These are phyloP conservation scores for Halcyon smyrnensis DNA, from an alignment of 2,797 vertebrate genomes.

Conservation along the genomic window DNA sequence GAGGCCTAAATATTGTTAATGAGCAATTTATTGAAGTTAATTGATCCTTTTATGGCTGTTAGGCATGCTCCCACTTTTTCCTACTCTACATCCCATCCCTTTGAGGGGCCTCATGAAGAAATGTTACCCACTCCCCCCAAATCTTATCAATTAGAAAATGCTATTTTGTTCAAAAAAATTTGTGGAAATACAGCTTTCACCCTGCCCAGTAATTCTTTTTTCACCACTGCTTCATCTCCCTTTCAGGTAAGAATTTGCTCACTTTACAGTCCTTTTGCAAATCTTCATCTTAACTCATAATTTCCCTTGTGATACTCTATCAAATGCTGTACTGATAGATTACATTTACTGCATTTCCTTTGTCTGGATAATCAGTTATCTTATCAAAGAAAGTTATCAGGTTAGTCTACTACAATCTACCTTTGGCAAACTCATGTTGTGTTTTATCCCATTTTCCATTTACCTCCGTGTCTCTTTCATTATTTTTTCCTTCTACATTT, in stretches of 20 bases:
- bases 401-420: constrained; percentile 7
- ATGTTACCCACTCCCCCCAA: background rate
- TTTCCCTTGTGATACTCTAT: constrained; percentile 31
- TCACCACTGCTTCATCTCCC: background rate
- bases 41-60: background rate
- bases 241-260: background rate
- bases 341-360: background rate
- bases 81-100: background rate
- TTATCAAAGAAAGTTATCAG: constrained; percentile 37
- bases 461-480: background rate
- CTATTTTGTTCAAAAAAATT: background rate
- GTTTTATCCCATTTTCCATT: constrained; percentile 50
- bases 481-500: background rate
- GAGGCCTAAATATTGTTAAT: background rate
- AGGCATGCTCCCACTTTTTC: background rate
- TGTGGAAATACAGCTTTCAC: background rate
- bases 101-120: background rate
- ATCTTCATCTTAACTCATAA: constrained; percentile 1
- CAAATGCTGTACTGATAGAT: constrained; percentile 39
- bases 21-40: background rate
- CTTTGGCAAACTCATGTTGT: constrained; percentile 16
- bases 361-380: constrained; percentile 48
- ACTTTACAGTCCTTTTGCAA: background rate
- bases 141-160: background rate
- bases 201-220: background rate